Percentiles rank a stretch among this genome's conserved stretches.
Conservation (phyloP, 2,797 vertebrate genomes). For the Centropyge bicolor region DNA sequence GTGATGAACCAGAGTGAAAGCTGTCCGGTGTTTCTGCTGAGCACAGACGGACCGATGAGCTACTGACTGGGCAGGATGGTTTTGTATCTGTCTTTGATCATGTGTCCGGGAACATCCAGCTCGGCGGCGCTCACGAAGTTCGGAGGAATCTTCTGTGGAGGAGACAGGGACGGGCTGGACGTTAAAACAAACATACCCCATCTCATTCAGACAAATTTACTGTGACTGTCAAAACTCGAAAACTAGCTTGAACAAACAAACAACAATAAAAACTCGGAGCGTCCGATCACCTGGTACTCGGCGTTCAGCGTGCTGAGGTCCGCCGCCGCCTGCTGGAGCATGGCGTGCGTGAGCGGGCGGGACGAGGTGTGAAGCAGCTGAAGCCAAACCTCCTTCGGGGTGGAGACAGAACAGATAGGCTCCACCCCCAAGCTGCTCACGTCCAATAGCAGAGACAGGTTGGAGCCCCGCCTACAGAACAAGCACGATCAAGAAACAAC, state of each 20-base stretch:
- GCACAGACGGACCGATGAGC: neutral
- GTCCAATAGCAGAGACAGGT: constrained; percentile 89
- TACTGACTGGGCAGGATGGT: constrained; percentile 92
- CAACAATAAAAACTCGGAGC: no score
- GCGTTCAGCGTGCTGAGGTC: constrained; percentile 82
- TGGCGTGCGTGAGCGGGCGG: constrained; percentile 78
- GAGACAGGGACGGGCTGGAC: constrained; percentile 4
- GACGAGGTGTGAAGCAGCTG: constrained; percentile 89
- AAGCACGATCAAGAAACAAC: neutral
- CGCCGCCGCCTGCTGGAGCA: constrained; percentile 81
- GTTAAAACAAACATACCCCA: constrained; percentile 20
- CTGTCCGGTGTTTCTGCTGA: neutral
- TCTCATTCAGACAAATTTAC: constrained; percentile 17
- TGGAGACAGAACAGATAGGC: constrained; percentile 88
- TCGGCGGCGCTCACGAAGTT: constrained; percentile 90
- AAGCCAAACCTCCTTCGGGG: constrained; percentile 90
- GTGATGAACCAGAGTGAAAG: neutral
- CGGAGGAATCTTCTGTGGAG: constrained; percentile 89
- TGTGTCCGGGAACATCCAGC: constrained; percentile 88
- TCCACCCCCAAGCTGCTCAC: constrained; percentile 88
- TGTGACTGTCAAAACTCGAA: no score
- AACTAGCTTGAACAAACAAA: no score
- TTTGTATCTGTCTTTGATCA: constrained; percentile 92
- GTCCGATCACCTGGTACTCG: constrained; percentile 84
- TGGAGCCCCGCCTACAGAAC: constrained; percentile 89